Evolutionary conservation across 2,113 vertebrate species (phyloP).

Genomic region (Megaceryle torquata): DNA sequence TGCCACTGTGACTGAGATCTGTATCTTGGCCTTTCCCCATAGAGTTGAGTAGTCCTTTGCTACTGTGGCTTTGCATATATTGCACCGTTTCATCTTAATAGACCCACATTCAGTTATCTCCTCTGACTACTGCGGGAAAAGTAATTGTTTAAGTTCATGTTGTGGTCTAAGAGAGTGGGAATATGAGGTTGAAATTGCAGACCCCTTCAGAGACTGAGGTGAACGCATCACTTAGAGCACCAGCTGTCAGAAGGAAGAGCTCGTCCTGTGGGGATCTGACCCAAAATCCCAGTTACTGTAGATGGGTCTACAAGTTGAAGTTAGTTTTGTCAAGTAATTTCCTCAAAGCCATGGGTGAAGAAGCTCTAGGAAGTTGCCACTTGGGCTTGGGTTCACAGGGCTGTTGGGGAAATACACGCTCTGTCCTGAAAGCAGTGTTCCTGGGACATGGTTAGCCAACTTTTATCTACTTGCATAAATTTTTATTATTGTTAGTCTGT

Average conservation of each 20-base stretch:
- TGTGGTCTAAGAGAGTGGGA: not conserved
- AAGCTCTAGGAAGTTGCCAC: not conserved
- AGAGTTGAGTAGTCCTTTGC: not conserved
- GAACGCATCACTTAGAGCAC: not conserved
- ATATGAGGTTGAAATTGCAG: not conserved
- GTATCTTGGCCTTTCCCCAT: not conserved
- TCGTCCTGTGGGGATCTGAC: not conserved
- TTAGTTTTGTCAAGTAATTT: not conserved
- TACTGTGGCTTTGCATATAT: not conserved
- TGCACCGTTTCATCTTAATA: not conserved
- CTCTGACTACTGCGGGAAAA: not conserved
- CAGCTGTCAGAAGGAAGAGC: not conserved
- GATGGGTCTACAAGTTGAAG: not conserved
- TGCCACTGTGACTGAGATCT: not conserved
- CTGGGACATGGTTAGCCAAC: not conserved
- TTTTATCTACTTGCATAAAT: constrained; percentile 20
- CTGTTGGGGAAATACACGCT: not conserved
- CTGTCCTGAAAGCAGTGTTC: not conserved
- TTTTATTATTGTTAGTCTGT: constrained; percentile 33
- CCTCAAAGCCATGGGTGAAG: not conserved
- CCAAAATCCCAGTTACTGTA: not conserved
- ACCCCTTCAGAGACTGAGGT: not conserved
- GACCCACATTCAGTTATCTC: not conserved
- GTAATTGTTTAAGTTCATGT: not conserved
- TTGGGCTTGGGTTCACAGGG: not conserved